A percentile compares a stretch with the other conserved stretches of the same genome.
Conservation (phyloP, 2,888 invertebrate species). For the Brachypalpus laphriformis region DNA sequence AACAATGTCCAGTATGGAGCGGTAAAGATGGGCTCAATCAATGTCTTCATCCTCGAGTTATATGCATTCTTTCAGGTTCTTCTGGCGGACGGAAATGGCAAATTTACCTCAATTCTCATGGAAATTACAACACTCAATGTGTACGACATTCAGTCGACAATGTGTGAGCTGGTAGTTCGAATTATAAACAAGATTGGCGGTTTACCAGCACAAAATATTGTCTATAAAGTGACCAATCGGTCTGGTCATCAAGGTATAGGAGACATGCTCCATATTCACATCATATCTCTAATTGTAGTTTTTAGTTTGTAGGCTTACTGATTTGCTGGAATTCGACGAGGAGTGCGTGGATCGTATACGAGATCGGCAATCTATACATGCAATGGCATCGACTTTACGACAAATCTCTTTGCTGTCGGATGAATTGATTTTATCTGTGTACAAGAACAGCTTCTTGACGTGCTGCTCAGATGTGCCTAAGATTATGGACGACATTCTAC, state of each 20-base stretch:
- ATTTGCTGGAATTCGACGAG: not conserved
- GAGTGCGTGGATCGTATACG: constrained; percentile 61
- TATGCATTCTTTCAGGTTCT: constrained; percentile 52
- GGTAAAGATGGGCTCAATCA: constrained; percentile 72
- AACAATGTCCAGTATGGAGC: constrained; percentile 75
- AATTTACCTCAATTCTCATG: constrained; percentile 60
- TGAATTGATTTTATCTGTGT: constrained; percentile 28
- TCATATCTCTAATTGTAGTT: not conserved
- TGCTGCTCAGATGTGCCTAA: not conserved
- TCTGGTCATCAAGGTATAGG: not conserved
- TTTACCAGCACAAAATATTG: constrained; percentile 44
- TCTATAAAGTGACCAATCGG: constrained; percentile 1
- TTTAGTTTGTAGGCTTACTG: constrained; percentile 49
- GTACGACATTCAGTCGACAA: constrained; percentile 74
- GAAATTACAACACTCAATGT: constrained; percentile 70
- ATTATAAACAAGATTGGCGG: constrained; percentile 67
- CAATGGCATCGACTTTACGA: constrained; percentile 15
- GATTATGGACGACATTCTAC: not conserved
- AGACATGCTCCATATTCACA: not conserved
- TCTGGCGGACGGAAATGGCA: constrained; percentile 61
- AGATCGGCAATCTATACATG: constrained; percentile 16
- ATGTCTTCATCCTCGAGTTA: not conserved
- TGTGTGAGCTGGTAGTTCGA: constrained; percentile 75
- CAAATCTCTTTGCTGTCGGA: constrained; percentile 10
- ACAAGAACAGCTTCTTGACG: not conserved